Evolutionary conservation across 2,888 invertebrate genomes (phyloP).

Genomic region (Tipula unca): DNA sequence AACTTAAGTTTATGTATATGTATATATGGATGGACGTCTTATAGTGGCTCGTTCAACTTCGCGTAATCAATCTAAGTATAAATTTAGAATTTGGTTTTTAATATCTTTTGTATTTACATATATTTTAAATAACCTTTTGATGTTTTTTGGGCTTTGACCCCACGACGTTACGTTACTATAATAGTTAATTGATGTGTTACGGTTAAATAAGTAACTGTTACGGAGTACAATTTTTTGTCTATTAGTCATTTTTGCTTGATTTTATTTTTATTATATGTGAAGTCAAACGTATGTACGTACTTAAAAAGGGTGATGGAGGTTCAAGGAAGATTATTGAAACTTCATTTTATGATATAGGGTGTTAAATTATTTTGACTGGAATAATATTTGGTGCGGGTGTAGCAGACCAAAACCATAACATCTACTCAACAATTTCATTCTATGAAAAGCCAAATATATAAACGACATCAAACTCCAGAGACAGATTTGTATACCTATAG

Average conservation of each 20-base stretch:
- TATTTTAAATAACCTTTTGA: not conserved
- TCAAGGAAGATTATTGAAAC: not conserved
- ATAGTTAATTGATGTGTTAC: not conserved
- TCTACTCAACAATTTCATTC: too few species aligned
- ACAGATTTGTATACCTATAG: too few species aligned
- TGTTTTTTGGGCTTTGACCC: conserved; percentile 8
- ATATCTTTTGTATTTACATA: not conserved
- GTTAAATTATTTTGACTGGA: not conserved
- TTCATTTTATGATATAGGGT: not conserved
- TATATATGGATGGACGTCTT: not conserved
- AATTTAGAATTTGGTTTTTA: not conserved
- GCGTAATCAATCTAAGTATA: not conserved
- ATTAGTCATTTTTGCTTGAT: not conserved
- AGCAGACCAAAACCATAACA: not conserved
- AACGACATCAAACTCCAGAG: too few species aligned
- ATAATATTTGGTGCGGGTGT: not conserved
- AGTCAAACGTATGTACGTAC: not conserved
- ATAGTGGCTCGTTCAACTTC: not conserved
- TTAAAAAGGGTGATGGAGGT: not conserved
- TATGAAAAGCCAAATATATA: too few species aligned
- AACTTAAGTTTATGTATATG: not conserved
- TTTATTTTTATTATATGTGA: not conserved
- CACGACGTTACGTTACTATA: not conserved
- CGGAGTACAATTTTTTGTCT: not conserved
- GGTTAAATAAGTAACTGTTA: not conserved